phyloP scores from a whole-genome alignment of 1,140 invertebrate genomes.

The Scaptomyza montana region DNA sequence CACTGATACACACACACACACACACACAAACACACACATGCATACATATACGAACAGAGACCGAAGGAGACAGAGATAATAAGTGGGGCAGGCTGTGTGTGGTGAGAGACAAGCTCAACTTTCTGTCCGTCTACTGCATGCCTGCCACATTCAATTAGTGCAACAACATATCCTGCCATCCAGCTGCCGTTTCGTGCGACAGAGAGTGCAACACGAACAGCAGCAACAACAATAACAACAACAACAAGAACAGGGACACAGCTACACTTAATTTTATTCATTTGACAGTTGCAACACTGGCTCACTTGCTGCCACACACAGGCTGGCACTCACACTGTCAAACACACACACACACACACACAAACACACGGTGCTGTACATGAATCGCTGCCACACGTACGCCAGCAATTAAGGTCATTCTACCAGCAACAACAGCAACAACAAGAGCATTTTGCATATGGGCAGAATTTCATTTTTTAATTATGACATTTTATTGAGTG shows the following conservation, averaged over 20 bases:
- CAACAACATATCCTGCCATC: slow-evolving; percentile 80
- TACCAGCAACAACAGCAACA: slow-evolving; percentile 33
- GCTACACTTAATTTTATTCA: slow-evolving; percentile 82
- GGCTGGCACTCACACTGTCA: slow-evolving; percentile 28
- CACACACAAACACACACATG: too few relatives aligned
- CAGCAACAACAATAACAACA: slow-evolving; percentile 21
- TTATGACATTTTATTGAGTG: slow-evolving; percentile 81
- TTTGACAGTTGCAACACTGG: slow-evolving; percentile 75
- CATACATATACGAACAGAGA: slow-evolving; percentile 33
- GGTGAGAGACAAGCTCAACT: slow-evolving; percentile 47
- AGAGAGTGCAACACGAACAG: slow-evolving; percentile 44
- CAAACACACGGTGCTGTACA: slow-evolving; percentile 34
- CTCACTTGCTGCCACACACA: slow-evolving; percentile 51
- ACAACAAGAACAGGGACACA: slow-evolving; percentile 35
- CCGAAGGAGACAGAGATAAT: slow-evolving; percentile 34
- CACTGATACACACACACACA: slow-evolving; percentile 51
- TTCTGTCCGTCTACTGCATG: slow-evolving; percentile 43
- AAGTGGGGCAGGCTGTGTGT: slow-evolving; percentile 32
- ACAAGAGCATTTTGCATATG: slow-evolving; percentile 34
- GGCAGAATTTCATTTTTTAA: slow-evolving; percentile 70
- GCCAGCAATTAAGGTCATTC: slow-evolving; percentile 77
- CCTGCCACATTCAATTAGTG: slow-evolving; percentile 82
- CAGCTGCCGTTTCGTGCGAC: slow-evolving; percentile 53
- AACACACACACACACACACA: slow-evolving; percentile 3
- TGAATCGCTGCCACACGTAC: slow-evolving; percentile 75